Evolutionary conservation across 2,113 vertebrate species (phyloP), one percentile per base, ranked within the genome.

Genomic region (Cyrtonyx montezumae): DNA sequence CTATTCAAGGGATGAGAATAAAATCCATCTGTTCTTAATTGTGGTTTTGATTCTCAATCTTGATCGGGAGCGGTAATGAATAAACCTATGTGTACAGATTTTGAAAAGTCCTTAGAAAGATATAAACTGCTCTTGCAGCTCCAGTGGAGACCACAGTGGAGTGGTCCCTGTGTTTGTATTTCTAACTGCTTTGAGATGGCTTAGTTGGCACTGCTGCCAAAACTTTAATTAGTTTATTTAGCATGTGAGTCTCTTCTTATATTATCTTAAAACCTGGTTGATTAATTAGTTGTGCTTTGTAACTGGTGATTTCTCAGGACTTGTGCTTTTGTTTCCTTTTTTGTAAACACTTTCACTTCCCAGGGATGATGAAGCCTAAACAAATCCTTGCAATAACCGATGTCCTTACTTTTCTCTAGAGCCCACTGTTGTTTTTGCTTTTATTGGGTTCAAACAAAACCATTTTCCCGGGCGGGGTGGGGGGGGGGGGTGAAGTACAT

Each of bases 21-120:
- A 71, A 84, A 61, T 37, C 30, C 73, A 5, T 45, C 30, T 79
- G 5, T 45, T 81, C 14, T 14, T 58, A 49, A 15, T 5, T 75
- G 46, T 55, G n/a, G 4, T 25, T 90, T 94, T 92, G 14, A 45
- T 89, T 89, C 45, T n/a, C 19, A 58, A 10, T 2, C 16, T 11
- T 55, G 2, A 4, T 7, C 37, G 2, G 2, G 0, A 40, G 3
- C 13, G 17, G 0, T 76, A 19, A 23, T 65, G 11, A 9, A 9
- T 86, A 59, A 65, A 91, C n/a, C 40, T 58, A 2, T 3, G 8
- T 36, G 3, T 56, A 73, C 40, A 53, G 42, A 16, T 46, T 37
- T 63, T 0, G 0, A 59, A 49, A 76, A 82, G 28, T 59, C 70
- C 5, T 32, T 55, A 49, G n/a, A 66, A 65, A 67, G 32, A 32